Conservation (phyloP, 2,888 invertebrate species). For the Ceriagrion tenellum region DNA sequence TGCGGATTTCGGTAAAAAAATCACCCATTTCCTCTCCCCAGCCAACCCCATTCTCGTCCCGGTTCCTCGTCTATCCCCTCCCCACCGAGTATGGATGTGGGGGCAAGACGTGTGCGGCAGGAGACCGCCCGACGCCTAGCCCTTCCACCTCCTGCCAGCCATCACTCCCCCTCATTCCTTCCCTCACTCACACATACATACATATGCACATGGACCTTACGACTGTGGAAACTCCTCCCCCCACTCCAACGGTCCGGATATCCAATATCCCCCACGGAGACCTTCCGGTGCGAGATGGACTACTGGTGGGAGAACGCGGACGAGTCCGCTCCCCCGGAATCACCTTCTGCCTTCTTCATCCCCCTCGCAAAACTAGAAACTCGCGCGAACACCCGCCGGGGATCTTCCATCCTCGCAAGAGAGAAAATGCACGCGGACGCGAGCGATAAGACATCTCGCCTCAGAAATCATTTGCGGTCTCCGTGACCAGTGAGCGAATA, state of each 20-base stretch:
- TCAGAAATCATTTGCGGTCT: not conserved
- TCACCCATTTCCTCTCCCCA: constrained; percentile 37
- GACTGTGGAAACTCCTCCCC: constrained; percentile 54
- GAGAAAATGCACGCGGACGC: not conserved
- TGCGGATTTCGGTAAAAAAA: constrained; percentile 32
- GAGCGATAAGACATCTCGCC: not conserved
- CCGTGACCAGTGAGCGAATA: not conserved
- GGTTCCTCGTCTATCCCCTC: not conserved
- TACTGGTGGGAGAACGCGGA: not conserved
- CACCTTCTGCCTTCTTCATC: not conserved
- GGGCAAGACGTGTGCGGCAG: not conserved
- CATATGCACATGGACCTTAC: constrained; percentile 1
- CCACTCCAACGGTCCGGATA: constrained; percentile 49
- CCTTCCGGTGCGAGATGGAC: constrained; percentile 60
- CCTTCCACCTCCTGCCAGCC: not conserved
- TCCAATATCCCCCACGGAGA: constrained; percentile 59
- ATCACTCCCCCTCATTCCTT: constrained; percentile 26
- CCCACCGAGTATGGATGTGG: not conserved
- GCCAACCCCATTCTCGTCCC: not conserved
- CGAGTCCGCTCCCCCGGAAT: not conserved
- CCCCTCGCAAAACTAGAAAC: not conserved
- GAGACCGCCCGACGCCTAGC: not conserved
- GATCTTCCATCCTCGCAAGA: not conserved
- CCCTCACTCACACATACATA: not conserved
- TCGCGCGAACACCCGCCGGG: not conserved